Evolutionary conservation across 2,888 invertebrate species (phyloP).

Genomic region (Pseudanteris insignis): DNA sequence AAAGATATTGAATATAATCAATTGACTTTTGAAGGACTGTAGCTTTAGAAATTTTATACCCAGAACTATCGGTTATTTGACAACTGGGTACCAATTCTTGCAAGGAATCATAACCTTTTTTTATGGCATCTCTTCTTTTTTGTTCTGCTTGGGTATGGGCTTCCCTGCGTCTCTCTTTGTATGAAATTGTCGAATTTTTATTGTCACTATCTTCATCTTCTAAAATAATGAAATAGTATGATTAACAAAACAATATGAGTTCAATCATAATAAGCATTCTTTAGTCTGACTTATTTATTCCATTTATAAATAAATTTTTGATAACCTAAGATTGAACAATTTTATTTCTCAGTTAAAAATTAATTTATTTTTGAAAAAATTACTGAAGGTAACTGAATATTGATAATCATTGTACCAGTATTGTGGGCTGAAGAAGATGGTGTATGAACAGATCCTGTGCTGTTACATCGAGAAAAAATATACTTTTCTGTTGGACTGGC

Average conservation of each 20-base stretch:
- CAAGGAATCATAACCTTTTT: constrained; percentile 94
- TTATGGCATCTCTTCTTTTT: constrained; percentile 95
- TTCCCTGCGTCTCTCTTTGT: constrained; percentile 92
- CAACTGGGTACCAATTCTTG: constrained; percentile 94
- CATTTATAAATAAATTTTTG: no score
- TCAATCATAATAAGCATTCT: no score
- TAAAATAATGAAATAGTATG: no score
- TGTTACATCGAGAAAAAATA: constrained; percentile 78
- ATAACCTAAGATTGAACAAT: no score
- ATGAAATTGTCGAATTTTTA: constrained; percentile 77
- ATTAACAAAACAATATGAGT: no score
- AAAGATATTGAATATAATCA: constrained; percentile 92
- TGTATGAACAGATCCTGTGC: constrained; percentile 81
- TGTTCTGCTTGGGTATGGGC: constrained; percentile 98
- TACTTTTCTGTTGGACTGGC: constrained; percentile 70
- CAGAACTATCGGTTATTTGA: constrained; percentile 89
- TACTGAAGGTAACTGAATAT: no score
- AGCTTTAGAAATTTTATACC: constrained; percentile 95
- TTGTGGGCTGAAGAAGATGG: constrained; percentile 84
- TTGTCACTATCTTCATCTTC: constrained; percentile 74
- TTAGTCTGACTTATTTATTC: no score
- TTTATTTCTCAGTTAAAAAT: no score
- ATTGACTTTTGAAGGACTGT: constrained; percentile 94
- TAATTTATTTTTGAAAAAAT: no score
- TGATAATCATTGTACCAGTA: constrained; percentile 70